phyloP scores from a whole-genome alignment of 1,140 invertebrate species.

The Caenorhabditis remanei region DNA sequence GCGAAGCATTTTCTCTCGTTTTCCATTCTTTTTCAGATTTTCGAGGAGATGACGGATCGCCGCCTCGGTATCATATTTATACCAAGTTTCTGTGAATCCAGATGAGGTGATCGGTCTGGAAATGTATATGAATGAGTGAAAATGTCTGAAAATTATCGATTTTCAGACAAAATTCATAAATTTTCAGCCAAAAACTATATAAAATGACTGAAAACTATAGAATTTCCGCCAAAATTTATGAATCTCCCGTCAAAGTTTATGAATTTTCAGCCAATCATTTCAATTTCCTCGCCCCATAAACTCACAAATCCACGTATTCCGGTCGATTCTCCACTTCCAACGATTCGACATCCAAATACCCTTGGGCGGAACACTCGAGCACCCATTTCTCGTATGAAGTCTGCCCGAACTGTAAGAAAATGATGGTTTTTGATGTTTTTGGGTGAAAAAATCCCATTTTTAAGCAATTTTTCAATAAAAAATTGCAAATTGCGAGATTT shows the following conservation, averaged over 20 bases:
- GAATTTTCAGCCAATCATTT: too few relatives aligned
- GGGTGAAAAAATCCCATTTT: background rate
- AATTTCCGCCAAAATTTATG: too few relatives aligned
- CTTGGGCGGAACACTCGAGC: background rate
- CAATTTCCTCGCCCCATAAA: background rate
- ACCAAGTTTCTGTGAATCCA: background rate
- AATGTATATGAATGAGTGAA: background rate
- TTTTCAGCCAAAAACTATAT: too few relatives aligned
- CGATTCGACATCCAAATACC: slow-evolving; percentile 3
- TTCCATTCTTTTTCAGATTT: background rate
- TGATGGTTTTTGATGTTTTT: background rate
- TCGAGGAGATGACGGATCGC: background rate
- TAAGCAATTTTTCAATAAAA: background rate
- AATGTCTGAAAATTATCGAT: too few relatives aligned
- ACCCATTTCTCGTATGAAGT: slow-evolving; percentile 54
- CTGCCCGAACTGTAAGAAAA: slow-evolving; percentile 47
- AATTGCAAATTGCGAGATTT: background rate
- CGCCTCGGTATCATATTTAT: slow-evolving; percentile 4
- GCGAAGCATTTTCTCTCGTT: slow-evolving; percentile 25
- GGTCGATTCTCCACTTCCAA: slow-evolving; percentile 13
- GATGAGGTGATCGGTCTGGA: slow-evolving; percentile 9
- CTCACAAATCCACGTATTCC: slow-evolving; percentile 49
- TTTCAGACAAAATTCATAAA: background rate
- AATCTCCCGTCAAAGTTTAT: too few relatives aligned
- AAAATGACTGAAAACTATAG: background rate